These are phyloP conservation scores for Scrobipalpa atriplicella DNA, from an alignment of 2,888 invertebrate species.

Conservation along the genomic window DNA sequence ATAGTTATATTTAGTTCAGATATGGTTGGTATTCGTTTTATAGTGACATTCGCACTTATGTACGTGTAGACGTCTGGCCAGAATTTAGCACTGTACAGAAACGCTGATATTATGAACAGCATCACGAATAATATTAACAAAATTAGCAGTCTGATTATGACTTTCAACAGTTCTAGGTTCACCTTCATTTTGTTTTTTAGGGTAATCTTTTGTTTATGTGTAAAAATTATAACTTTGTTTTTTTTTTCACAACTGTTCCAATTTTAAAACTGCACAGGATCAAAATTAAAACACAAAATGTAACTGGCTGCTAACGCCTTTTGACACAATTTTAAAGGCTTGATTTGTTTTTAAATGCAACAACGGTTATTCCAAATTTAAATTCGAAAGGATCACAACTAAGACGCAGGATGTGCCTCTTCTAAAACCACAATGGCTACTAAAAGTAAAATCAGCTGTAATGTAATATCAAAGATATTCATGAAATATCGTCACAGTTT, in stretches of 20 bases:
- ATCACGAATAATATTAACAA: constrained; percentile 62
- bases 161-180: constrained; percentile 53
- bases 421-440: constrained; percentile 3
- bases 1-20: constrained; percentile 62
- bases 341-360: not conserved
- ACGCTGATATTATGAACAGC: constrained; percentile 59
- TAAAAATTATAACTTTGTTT: not conserved
- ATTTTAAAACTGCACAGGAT: too few species aligned
- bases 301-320: too few species aligned
- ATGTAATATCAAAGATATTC: not conserved
- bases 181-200: constrained; percentile 52
- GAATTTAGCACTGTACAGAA: constrained; percentile 65
- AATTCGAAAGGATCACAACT: not conserved
- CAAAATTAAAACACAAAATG: too few species aligned
- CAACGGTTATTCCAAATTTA: not conserved
- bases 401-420: not conserved
- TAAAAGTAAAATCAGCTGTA: not conserved
- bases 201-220: not conserved
- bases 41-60: constrained; percentile 70
- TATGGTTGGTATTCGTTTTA: constrained; percentile 67
- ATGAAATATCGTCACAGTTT: constrained; percentile 28
- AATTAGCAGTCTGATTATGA: constrained; percentile 58
- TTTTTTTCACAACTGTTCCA: not conserved
- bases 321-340: not conserved
- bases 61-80: constrained; percentile 74